Conservation (phyloP, 2,797 vertebrate genomes). For the Darevskia nairensis region DNA sequence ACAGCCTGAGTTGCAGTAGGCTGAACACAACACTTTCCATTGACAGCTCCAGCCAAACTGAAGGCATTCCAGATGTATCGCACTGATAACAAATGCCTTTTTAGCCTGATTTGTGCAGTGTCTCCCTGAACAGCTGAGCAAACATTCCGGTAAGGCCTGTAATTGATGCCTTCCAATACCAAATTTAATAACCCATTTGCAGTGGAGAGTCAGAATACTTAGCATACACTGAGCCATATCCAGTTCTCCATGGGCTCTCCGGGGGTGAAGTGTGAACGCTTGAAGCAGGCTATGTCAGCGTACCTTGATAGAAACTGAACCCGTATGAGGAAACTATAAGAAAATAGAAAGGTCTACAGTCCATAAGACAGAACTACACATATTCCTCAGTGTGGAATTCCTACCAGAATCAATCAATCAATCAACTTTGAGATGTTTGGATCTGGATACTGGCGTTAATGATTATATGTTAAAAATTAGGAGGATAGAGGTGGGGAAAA, state of each 20-base stretch:
- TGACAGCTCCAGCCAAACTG: slow-evolving; percentile 51
- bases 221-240: slow-evolving; percentile 34
- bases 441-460: no score
- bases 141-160: slow-evolving; percentile 70
- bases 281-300: slow-evolving; percentile 59
- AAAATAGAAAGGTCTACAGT: no score
- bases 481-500: no score
- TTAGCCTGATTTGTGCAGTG: slow-evolving; percentile 63
- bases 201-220: slow-evolving; percentile 37
- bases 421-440: no score
- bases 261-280: slow-evolving; percentile 57
- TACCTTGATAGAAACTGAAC: slow-evolving; percentile 32
- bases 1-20: slow-evolving; percentile 5
- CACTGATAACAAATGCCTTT: slow-evolving; percentile 58
- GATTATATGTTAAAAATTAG: no score
- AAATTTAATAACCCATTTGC: slow-evolving; percentile 57
- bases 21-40: slow-evolving; percentile 40
- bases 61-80: slow-evolving; percentile 60
- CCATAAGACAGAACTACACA: not conserved
- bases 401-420: not conserved
- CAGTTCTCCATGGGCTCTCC: slow-evolving; percentile 46
- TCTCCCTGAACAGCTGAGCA: slow-evolving; percentile 73
- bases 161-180: slow-evolving; percentile 64
- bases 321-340: slow-evolving; percentile 11
- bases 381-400: not conserved